Base-by-base conservation (phyloP, 2,888 invertebrate species). In the Xestia sexstrigata region DNA sequence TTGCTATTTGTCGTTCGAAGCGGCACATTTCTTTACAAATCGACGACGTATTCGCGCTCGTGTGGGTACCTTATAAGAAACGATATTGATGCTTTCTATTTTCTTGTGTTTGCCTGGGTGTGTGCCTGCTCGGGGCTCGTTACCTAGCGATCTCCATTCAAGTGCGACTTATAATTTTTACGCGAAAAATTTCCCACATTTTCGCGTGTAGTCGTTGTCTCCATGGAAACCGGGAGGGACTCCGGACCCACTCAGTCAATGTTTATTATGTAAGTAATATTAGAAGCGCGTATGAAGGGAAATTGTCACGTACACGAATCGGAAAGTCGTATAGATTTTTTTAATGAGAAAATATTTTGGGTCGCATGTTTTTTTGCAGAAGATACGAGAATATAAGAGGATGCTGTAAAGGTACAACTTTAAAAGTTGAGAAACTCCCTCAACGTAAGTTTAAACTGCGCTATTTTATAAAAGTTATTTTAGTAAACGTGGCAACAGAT, bases 151-250 rank as follows among this genome's bases (percentile, higher is more conserved):
- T 76, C 76, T 75, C 80, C 80, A 77, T 66, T 83, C 80, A 83
- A 80, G 73, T 71, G 75, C 52, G 70, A 76, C 70, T 83, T 86
- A 75, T 86, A 79, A 84, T 83, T 83, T 79, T 80, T 71, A 83
- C 39, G 42, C 26, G 62, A 74, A 74, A 62, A 73, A 63, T 65
- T 49, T 55, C 30, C 30, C 60, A 60, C 30, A 35, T 30, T 60
- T 30, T n/a, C 17, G 52, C 42, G 63, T 58, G 63, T 63, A 67
- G 70, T 70, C 74, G 13, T 60, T 63, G 68, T 84, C 26, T 49
- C 55, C 45, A 75, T 79, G 62, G 55, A 35, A 65, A 85, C 82
- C 20, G 9, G 20, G 42, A 62, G 70, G 74, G 70, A 49, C 69
- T 63, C 9, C 49, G 70, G 35, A 9, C 30, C 35, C 67, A 60